A percentile compares a stretch with the other conserved stretches of the same genome.
Evolutionary conservation across 2,888 invertebrate species (phyloP).

Genomic region (Ypsolopha sequella): DNA sequence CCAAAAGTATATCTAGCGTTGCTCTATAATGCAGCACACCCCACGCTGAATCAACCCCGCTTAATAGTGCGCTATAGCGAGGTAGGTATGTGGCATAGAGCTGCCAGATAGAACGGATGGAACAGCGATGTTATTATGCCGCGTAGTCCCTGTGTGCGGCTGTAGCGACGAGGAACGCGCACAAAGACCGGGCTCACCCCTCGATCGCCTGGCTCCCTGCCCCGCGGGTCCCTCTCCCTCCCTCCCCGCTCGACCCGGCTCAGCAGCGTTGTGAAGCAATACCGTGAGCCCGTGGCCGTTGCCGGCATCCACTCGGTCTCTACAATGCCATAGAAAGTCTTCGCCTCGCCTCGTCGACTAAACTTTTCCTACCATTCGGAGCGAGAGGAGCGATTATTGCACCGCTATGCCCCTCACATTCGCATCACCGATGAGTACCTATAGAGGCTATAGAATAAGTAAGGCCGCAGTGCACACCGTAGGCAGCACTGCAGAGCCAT

Average conservation of each 20-base stretch:
- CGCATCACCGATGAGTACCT: slow-evolving; percentile 9
- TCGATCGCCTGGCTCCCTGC: slow-evolving; percentile 18
- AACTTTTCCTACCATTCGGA: slow-evolving; percentile 62
- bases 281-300: slow-evolving; percentile 24
- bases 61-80: slow-evolving; percentile 33
- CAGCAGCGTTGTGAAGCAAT: slow-evolving; percentile 62
- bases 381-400: slow-evolving; percentile 42
- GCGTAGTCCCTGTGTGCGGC: slow-evolving; percentile 23
- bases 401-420: slow-evolving; percentile 21
- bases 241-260: slow-evolving; percentile 33
- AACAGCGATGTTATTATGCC: slow-evolving; percentile 47
- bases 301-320: slow-evolving; percentile 60
- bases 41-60: slow-evolving; percentile 48
- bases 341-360: slow-evolving; percentile 56
- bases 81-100: too few relatives aligned
- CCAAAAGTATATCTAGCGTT: slow-evolving; percentile 13
- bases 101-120: slow-evolving; percentile 25
- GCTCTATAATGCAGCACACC: slow-evolving; percentile 41
- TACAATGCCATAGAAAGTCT: slow-evolving; percentile 70
- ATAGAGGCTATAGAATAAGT: slow-evolving; percentile 2
- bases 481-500: slow-evolving; percentile 18
- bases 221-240: slow-evolving; percentile 20
- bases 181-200: slow-evolving; percentile 20
- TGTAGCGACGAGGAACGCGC: slow-evolving; percentile 7
- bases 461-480: slow-evolving; percentile 10